phyloP scores from a whole-genome alignment of 2,888 invertebrate genomes.

The Lypha dubia region DNA sequence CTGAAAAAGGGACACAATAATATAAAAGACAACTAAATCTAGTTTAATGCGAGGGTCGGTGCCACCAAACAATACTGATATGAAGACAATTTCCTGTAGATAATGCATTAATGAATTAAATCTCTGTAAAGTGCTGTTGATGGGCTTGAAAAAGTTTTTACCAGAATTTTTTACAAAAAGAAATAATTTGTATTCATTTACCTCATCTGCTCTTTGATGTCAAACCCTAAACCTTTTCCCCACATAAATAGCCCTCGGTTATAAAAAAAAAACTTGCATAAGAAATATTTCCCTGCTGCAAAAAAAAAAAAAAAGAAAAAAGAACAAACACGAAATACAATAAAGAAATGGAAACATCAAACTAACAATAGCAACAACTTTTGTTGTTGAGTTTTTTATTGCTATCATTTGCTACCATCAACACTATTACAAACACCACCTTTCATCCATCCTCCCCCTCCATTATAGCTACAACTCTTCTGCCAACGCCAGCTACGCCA shows the following conservation, averaged over 20 bases:
- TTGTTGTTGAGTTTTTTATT: conserved; percentile 71
- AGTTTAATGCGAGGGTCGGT: conserved; percentile 9
- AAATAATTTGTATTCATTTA: no score
- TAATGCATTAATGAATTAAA: no score
- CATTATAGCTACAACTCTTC: neutral
- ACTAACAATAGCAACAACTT: conserved; percentile 68
- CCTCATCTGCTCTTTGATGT: no score
- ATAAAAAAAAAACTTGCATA: conserved; percentile 8
- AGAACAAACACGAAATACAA: conserved; percentile 1
- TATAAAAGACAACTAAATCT: conserved; percentile 27
- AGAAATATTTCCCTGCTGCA: conserved; percentile 36
- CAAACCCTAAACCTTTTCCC: no score
- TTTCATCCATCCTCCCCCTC: conserved; percentile 11
- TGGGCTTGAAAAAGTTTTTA: no score
- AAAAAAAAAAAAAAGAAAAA: neutral
- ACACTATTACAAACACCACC: conserved; percentile 51
- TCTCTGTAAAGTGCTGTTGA: no score
- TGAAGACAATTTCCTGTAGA: no score
- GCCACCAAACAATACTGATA: neutral
- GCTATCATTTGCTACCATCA: conserved; percentile 69
- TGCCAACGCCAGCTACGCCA: conserved; percentile 15
- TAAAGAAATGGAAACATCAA: conserved; percentile 60
- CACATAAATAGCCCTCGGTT: neutral
- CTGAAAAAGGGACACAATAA: conserved; percentile 17
- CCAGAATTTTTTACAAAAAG: no score